Conservation (phyloP, 2,797 vertebrate genomes). For the Spheniscus humboldti region DNA sequence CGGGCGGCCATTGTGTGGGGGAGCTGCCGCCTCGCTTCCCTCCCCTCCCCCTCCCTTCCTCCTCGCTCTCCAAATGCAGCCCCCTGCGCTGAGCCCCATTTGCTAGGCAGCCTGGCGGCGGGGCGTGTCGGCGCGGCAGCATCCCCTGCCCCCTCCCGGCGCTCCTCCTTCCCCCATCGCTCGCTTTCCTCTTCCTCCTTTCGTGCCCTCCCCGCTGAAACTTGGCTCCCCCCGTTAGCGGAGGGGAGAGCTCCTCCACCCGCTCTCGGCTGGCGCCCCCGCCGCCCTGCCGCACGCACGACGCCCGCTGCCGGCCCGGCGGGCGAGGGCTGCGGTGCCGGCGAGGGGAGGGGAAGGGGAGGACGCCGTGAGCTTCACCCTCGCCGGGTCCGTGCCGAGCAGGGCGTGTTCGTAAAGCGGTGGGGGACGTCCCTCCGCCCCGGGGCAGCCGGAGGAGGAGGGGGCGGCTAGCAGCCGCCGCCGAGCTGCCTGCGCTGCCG, state of each 20-base stretch:
- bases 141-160: not conserved
- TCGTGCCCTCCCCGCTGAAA: not conserved
- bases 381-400: no score
- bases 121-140: constrained; percentile 36
- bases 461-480: not conserved
- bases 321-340: not conserved
- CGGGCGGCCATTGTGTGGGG: constrained; percentile 45
- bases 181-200: not conserved
- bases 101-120: constrained; percentile 1
- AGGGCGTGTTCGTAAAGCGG: not conserved
- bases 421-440: not conserved
- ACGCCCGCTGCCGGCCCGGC: not conserved
- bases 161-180: not conserved
- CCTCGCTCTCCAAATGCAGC: not conserved
- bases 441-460: not conserved
- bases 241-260: not conserved
- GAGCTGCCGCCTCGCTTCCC: constrained; percentile 15
- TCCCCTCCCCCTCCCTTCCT: not conserved
- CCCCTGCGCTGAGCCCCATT: constrained; percentile 53
- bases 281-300: not conserved
- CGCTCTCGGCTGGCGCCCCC: not conserved
- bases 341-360: not conserved
- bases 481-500: not conserved
- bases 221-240: not conserved
- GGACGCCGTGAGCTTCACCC: not conserved